A percentile compares a stretch with the other conserved stretches of the same genome.
Conservation (phyloP, 2,797 vertebrate genomes). For the Neomorphus geoffroyi region DNA sequence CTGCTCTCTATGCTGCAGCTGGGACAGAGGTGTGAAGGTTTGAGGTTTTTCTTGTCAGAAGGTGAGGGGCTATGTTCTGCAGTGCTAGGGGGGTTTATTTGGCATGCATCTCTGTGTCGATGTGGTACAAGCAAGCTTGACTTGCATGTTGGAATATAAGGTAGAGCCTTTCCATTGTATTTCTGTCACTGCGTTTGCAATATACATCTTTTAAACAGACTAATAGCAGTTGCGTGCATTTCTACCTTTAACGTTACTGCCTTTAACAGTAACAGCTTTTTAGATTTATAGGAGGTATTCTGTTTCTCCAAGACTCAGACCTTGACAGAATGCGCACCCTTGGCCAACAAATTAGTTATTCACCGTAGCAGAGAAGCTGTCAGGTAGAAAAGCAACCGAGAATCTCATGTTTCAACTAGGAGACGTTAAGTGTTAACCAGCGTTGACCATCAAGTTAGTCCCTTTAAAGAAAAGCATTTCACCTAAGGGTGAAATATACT, state of each 20-base stretch:
- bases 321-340: neutral
- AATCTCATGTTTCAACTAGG: constrained; percentile 3
- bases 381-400: neutral
- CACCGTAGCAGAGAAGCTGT: neutral
- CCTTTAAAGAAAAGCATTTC: neutral
- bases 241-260: no score
- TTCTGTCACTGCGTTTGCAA: neutral
- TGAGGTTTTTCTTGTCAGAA: neutral
- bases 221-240: neutral
- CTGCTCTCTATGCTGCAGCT: neutral
- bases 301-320: constrained; percentile 19
- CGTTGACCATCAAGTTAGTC: neutral
- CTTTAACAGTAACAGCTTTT: constrained; percentile 11
- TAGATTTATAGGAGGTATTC: constrained; percentile 14
- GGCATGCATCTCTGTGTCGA: neutral
- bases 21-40: neutral
- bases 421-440: neutral
- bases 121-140: neutral
- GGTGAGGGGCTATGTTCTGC: neutral
- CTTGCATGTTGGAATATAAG: neutral
- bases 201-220: neutral
- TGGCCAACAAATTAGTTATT: neutral
- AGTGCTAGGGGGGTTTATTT: neutral
- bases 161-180: neutral
- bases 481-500: neutral